Evolutionary conservation across 2,113 vertebrate genomes (phyloP), one percentile per base, ranked within the genome.

Genomic region (Sylvietta virens): DNA sequence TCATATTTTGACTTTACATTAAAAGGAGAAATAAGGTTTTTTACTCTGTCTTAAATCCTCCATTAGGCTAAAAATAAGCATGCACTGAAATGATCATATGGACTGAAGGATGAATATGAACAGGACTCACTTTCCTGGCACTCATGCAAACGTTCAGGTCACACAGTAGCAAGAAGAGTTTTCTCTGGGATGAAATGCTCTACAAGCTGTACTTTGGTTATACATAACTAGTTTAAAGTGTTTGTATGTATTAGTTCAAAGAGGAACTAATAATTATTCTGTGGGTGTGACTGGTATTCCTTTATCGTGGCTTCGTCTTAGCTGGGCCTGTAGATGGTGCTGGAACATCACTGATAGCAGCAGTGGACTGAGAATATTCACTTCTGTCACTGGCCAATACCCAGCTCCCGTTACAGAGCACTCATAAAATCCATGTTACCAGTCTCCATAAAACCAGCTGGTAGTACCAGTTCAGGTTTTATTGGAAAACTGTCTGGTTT

Each of bases 241-340:
- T 31, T 39, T 58, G 7, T 19, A 44, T 7, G 6, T 15, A 33
- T 31, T 35, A 50, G 13, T 28, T 61, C n/a, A 60, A 73, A 84
- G 56, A 8, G 30, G 42, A 88, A 15, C 10, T 67, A 20, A 9
- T 17, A 80, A 30, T 10, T 14, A 15, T 44, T 56, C 21, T 30
- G 9, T 15, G 26, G 22, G 20, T 48, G 21, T 50, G n/a, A 30
- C 7, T 31, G 18, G 12, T 14, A 30, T 51, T 39, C 37, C 37
- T 47, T 15, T n/a, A 14, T 3, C 5, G 2, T 5, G n/a, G 33
- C 26, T 83, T n/a, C 44, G 22, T 40, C 42, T 48, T 11, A 50
- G 37, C 47, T 54, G 69, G 15, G 47, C 72, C 94, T 86, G 86
- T 56, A 96, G 95, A 47, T 94, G 96, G 95, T 89, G 71, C 72